Evolutionary conservation across 2,113 vertebrate genomes (phyloP).

Genomic region (Nyctibius bracteatus): DNA sequence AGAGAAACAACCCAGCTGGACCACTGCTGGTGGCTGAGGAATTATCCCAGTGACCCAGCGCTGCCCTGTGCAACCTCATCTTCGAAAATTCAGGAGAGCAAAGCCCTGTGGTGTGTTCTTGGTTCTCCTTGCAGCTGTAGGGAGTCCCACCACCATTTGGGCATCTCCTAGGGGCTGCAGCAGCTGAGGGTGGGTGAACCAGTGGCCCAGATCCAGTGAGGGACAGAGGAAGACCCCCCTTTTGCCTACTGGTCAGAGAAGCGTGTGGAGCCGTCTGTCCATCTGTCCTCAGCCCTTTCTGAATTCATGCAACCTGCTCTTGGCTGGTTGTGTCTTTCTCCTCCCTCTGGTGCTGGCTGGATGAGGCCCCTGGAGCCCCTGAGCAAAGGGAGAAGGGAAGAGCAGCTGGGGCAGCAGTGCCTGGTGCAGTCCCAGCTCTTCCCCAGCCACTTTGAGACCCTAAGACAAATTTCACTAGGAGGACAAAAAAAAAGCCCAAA

Average conservation of each 20-base stretch:
- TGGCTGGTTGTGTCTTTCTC: not conserved
- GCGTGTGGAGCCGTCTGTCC: not conserved
- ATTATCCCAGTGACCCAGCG: not conserved
- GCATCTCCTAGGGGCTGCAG: not conserved
- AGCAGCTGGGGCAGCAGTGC: not conserved
- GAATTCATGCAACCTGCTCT: not conserved
- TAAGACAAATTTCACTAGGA: not conserved
- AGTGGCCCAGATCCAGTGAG: not conserved
- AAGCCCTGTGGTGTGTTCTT: not conserved
- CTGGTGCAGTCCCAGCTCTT: not conserved
- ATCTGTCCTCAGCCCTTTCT: not conserved
- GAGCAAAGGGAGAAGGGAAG: not conserved
- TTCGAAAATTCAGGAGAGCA: not conserved
- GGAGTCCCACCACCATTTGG: not conserved
- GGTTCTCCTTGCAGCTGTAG: not conserved
- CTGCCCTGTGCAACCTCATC: not conserved
- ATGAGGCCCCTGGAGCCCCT: not conserved
- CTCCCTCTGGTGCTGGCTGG: accelerated
- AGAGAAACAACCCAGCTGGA: not conserved
- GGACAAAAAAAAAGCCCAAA: no score
- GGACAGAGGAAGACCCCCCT: not conserved
- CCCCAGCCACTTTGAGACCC: not conserved
- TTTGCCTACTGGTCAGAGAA: not conserved
- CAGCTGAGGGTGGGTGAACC: not conserved
- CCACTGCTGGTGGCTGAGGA: not conserved